Conservation (phyloP, 1,140 invertebrate species). For the Thalassaphorura encarpata region DNA sequence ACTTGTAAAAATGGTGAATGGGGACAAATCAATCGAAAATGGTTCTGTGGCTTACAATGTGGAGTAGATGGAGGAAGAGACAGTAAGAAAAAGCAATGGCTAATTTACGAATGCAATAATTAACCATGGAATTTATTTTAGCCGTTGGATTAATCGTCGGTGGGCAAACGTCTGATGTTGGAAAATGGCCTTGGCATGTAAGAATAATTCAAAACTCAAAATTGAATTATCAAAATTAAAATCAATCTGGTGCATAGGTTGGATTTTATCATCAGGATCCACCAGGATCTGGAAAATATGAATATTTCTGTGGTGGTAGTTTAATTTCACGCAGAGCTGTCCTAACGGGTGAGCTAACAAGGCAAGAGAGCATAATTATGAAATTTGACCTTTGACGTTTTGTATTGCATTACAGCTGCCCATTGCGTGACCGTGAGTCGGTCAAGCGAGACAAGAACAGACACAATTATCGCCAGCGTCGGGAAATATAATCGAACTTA, state of each 20-base stretch:
- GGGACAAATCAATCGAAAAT: background rate
- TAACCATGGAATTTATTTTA: too few species aligned
- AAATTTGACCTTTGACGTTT: too few species aligned
- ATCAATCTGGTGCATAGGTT: too few species aligned
- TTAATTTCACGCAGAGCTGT: constrained; percentile 7
- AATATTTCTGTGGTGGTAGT: constrained; percentile 10
- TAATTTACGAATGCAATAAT: too few species aligned
- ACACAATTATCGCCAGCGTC: background rate
- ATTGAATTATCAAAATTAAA: too few species aligned
- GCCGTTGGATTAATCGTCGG: too few species aligned
- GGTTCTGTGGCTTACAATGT: constrained; percentile 8
- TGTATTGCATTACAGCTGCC: constrained; percentile 7
- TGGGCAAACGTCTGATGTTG: too few species aligned
- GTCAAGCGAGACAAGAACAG: background rate
- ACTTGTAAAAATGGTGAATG: constrained; percentile 1
- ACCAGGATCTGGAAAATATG: constrained; percentile 15
- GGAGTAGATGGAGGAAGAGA: constrained; percentile 6
- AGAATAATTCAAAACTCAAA: too few species aligned
- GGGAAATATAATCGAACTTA: constrained; percentile 9
- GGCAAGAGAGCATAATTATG: too few species aligned
- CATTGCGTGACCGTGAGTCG: constrained; percentile 1
- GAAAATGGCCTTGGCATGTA: constrained; percentile 20
- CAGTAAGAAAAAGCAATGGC: too few species aligned
- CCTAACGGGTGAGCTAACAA: constrained; percentile 7
- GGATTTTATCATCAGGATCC: constrained; percentile 17